These are phyloP conservation scores for Furcifer pardalis DNA, from an alignment of 2,797 vertebrate genomes.

Conservation along the genomic window DNA sequence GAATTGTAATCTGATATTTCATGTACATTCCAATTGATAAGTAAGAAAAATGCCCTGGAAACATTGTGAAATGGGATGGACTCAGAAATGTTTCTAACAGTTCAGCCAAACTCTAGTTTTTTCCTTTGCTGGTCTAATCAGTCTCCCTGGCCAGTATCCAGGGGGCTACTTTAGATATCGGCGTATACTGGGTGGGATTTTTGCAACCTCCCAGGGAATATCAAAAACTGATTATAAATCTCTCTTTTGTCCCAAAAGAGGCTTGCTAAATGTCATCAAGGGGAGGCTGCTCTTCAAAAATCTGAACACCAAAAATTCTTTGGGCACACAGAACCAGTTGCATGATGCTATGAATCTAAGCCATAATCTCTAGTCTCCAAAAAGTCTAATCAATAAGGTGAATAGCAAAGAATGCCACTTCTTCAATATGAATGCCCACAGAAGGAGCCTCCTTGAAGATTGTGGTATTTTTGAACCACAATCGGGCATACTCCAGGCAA, in stretches of 20 bases:
- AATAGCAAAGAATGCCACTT: neutral
- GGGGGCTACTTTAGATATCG: neutral
- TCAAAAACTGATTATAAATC: neutral
- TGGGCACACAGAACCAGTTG: neutral
- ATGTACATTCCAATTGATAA: conserved; percentile 21
- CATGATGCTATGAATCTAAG: neutral
- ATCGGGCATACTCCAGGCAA: no score
- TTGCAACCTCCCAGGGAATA: neutral
- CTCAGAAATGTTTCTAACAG: neutral
- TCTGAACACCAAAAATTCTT: neutral
- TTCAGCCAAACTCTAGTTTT: neutral
- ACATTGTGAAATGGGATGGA: neutral
- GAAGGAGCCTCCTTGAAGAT: no score
- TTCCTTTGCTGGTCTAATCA: conserved; percentile 2
- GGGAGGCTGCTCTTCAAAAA: neutral
- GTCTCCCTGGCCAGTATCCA: neutral
- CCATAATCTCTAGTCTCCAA: neutral
- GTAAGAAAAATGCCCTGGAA: neutral
- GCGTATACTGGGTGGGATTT: neutral
- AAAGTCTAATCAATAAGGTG: neutral
- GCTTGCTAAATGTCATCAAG: neutral
- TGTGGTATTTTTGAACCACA: no score
- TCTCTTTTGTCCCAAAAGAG: neutral
- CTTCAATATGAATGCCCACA: neutral
- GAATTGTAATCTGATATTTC: neutral